A percentile compares a stretch with the other conserved stretches of the same genome.
Conservation (phyloP, 2,797 vertebrate species). For the Oophaga sylvatica region DNA sequence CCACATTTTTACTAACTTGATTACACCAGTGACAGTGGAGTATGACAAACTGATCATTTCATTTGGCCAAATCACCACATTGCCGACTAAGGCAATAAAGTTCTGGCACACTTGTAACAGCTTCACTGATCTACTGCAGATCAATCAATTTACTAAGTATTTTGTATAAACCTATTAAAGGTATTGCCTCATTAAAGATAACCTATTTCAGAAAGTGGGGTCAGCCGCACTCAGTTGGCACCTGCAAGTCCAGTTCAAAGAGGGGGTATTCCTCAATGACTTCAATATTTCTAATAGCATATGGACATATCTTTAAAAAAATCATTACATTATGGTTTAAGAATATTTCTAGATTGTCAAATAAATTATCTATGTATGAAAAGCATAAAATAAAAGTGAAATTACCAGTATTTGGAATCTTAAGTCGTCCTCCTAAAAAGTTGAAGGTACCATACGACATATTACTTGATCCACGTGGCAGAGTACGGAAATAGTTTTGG, state of each 20-base stretch:
- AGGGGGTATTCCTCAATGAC: too few relatives aligned
- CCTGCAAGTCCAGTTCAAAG: too few relatives aligned
- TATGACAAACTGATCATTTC: background rate
- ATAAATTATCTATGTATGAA: background rate
- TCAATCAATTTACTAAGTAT: too few relatives aligned
- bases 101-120: background rate
- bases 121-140: too few relatives aligned
- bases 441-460: constrained; percentile 97
- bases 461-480: constrained; percentile 88
- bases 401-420: constrained; percentile 92
- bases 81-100: background rate
- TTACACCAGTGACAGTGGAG: too few relatives aligned
- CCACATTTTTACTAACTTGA: too few relatives aligned
- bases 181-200: too few relatives aligned
- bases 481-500: constrained; percentile 93
- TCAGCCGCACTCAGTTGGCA: too few relatives aligned
- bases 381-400: background rate
- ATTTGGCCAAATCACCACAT: background rate
- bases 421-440: constrained; percentile 93
- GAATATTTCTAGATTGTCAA: background rate
- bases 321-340: background rate
- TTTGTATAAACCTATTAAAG: too few relatives aligned
- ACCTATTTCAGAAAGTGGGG: too few relatives aligned
- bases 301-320: too few relatives aligned
- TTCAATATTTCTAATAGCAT: too few relatives aligned